These are phyloP conservation scores for Lepidothrix coronata DNA, from an alignment of 2,113 vertebrate genomes.

Conservation along the genomic window DNA sequence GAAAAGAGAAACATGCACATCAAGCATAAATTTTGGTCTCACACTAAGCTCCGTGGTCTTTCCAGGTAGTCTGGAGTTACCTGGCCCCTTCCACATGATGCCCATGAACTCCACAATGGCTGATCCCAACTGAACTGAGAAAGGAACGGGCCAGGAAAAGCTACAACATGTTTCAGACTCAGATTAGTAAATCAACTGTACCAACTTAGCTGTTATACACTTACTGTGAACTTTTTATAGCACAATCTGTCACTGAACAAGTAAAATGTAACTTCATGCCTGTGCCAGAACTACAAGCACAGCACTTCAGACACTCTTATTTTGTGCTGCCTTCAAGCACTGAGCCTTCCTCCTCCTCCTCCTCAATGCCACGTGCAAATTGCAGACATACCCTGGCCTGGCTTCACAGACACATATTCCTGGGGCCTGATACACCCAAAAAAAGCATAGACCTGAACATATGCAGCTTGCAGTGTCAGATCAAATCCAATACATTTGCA, in stretches of 20 bases:
- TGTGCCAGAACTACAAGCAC: not conserved
- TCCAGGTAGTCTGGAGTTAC: accelerated
- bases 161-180: not conserved
- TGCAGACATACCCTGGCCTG: not conserved
- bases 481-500: not conserved
- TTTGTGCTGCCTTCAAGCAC: not conserved
- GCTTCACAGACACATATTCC: not conserved
- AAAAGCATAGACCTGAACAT: not conserved
- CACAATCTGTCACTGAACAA: not conserved
- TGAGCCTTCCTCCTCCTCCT: not conserved
- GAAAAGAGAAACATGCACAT: not conserved
- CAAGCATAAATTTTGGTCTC: not conserved
- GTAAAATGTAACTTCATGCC: not conserved
- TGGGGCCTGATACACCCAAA: not conserved
- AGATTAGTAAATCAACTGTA: not conserved
- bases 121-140: accelerated
- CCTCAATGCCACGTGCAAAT: not conserved
- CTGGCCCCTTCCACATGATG: accelerated
- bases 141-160: not conserved
- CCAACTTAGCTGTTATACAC: not conserved
- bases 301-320: not conserved
- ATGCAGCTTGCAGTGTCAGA: not conserved
- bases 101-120: not conserved
- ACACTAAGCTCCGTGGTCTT: not conserved
- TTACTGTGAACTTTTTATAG: not conserved